Percentiles rank a stretch among this genome's conserved stretches.
Evolutionary conservation across 2,888 invertebrate genomes (phyloP).

Genomic region (Oegoconia quadripuncta): DNA sequence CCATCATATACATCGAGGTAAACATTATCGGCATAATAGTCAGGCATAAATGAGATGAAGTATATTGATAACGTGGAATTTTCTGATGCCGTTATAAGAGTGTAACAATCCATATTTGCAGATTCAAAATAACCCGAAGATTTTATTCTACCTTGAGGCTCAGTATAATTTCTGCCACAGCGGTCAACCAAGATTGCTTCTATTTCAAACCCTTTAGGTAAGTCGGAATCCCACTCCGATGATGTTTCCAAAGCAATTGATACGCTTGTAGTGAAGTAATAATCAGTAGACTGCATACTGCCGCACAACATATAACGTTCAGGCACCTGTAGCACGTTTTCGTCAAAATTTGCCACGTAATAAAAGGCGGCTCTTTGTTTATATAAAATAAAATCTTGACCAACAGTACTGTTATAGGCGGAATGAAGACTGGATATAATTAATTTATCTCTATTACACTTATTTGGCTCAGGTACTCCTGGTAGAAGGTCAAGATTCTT

Average conservation of each 20-base stretch:
- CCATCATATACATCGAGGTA: slow-evolving; percentile 67
- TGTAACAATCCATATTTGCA: slow-evolving; percentile 72
- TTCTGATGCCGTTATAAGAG: slow-evolving; percentile 82
- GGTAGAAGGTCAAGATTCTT: slow-evolving; percentile 45
- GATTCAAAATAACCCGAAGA: background rate
- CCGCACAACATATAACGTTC: slow-evolving; percentile 45
- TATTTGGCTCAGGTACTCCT: slow-evolving; percentile 27
- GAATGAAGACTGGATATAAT: slow-evolving; percentile 35
- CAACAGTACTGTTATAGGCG: slow-evolving; percentile 36
- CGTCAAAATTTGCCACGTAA: slow-evolving; percentile 28
- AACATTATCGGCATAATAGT: slow-evolving; percentile 38
- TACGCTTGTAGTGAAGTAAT: slow-evolving; percentile 45
- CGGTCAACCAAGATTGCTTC: slow-evolving; percentile 75
- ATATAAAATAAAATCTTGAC: slow-evolving; percentile 46
- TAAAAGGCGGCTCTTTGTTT: slow-evolving; percentile 30
- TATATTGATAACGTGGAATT: slow-evolving; percentile 86
- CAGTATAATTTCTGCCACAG: slow-evolving; percentile 82
- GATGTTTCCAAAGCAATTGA: slow-evolving; percentile 49
- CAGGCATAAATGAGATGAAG: slow-evolving; percentile 37
- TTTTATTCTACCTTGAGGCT: slow-evolving; percentile 82
- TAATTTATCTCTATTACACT: slow-evolving; percentile 56
- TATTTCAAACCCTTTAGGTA: slow-evolving; percentile 85
- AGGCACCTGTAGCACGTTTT: slow-evolving; percentile 23
- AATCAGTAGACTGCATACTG: slow-evolving; percentile 39
- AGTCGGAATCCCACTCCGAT: slow-evolving; percentile 34